Percentiles rank a stretch among this genome's conserved stretches.
Conservation (phyloP, 2,888 invertebrate species). For the Idaea aversata region DNA sequence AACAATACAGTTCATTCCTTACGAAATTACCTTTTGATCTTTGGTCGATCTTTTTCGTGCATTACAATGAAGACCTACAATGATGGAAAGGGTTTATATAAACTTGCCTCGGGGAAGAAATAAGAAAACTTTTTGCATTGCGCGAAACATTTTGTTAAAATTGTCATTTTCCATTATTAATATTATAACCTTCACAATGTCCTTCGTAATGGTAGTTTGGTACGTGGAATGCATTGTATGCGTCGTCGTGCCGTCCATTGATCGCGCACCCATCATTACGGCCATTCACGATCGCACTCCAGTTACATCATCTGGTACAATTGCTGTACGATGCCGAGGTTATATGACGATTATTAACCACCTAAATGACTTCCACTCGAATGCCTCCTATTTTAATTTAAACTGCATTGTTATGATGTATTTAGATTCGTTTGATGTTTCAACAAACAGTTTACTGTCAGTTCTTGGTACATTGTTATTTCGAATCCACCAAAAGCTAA, state of each 20-base stretch:
- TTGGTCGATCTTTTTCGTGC: not conserved
- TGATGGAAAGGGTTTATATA: not conserved
- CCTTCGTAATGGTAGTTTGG: constrained; percentile 4
- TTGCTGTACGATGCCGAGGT: not conserved
- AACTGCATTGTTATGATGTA: not conserved
- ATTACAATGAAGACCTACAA: not conserved
- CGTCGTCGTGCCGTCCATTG: constrained; percentile 15
- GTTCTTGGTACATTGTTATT: too few relatives aligned
- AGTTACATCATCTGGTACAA: constrained; percentile 22
- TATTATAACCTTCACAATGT: not conserved
- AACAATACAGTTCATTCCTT: not conserved
- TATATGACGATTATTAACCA: constrained; percentile 3
- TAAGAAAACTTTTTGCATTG: not conserved
- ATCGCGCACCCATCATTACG: constrained; percentile 22
- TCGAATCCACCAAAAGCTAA: too few relatives aligned
- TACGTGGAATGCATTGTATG: constrained; percentile 6
- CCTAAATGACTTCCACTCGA: not conserved
- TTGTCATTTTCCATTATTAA: too few relatives aligned
- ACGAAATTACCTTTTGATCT: not conserved
- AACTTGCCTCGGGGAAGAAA: not conserved
- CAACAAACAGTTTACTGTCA: too few relatives aligned
- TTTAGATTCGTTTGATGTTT: too few relatives aligned
- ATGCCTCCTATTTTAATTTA: not conserved
- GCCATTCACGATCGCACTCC: constrained; percentile 21
- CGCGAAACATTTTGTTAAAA: not conserved